Evolutionary conservation across 2,113 vertebrate species (phyloP), one percentile per base, ranked within the genome.

Genomic region (Hypomesus transpacificus): DNA sequence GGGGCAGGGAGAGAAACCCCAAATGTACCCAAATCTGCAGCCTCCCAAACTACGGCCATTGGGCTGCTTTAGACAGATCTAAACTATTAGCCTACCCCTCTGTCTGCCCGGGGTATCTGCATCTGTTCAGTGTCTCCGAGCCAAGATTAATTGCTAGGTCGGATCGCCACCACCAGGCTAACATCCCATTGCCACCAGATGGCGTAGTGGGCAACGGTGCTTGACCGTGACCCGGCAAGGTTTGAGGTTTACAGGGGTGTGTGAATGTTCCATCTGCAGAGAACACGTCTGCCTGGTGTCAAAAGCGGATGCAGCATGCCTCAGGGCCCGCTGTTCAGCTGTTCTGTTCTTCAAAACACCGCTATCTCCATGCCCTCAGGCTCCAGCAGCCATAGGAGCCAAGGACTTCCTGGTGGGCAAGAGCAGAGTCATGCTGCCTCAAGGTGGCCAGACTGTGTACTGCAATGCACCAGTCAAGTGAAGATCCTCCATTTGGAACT

Each of bases 271-370:
- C 66, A 69, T 58, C 21, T 14, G 52, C 26, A 39, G 66, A 53
- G 14, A 39, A 18, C 14, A 60, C 73, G 68, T 74, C 46, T 74
- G 73, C 51, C 62, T n/a, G 6, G 21, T 62, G 39, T 68, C 39
- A 74, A 22, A 52, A 56, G 16, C 56, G 60, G 54, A 11, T 51
- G 65, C 63, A 58, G 54, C 63, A 66, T 24, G 66, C 72, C 65
- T 74, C 6, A 51, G 14, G 17, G 31, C 34, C 39, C n/a, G 57
- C 57, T 26, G 39, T 58, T 69, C 20, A 56, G 67, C 54, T 69
- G 20, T 46, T 70, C 34, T 9, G 21, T 4, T 52, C 58, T 61
- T 70, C 31, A 51, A 61, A 9, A 51, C 58, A 51, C 34, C 22
- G n/a, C 17, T 21, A 50, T 31, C 14, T 65, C n/a, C 63, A n/a